Percentiles rank a stretch among this genome's conserved stretches.
Conservation (phyloP, 2,888 invertebrate species). For the Cheiracanthium punctorium region DNA sequence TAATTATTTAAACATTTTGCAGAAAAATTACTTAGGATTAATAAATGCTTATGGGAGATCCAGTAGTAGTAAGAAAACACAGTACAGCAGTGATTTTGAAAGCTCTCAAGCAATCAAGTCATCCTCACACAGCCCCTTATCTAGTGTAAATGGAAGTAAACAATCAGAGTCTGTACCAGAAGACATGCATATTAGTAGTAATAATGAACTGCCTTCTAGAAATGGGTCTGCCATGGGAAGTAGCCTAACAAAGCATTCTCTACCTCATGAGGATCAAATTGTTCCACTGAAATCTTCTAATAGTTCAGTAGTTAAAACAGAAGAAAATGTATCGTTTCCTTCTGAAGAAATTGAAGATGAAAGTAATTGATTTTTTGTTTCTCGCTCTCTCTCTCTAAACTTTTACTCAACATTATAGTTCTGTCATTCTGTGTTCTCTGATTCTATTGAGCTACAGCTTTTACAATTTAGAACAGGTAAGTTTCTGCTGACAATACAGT, state of each 20-base stretch:
- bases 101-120: conserved; percentile 7
- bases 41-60: neutral
- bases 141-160: conserved; percentile 18
- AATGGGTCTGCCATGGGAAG: neutral
- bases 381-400: neutral
- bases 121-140: conserved; percentile 16
- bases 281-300: neutral
- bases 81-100: conserved; percentile 27
- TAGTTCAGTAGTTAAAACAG: neutral
- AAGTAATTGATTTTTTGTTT: neutral
- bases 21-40: neutral
- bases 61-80: neutral
- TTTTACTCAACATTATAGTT: too few species aligned
- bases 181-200: neutral
- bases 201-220: neutral
- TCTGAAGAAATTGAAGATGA: neutral
- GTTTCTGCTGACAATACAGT: too few species aligned
- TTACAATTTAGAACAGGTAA: too few species aligned
- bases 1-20: neutral
- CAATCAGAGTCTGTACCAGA: conserved; percentile 4
- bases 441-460: too few species aligned
- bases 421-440: too few species aligned
- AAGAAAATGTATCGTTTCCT: neutral
- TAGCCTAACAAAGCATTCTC: neutral
- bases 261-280: neutral